phyloP scores from a whole-genome alignment of 2,797 vertebrate species.

The Eulemur rubriventer region DNA sequence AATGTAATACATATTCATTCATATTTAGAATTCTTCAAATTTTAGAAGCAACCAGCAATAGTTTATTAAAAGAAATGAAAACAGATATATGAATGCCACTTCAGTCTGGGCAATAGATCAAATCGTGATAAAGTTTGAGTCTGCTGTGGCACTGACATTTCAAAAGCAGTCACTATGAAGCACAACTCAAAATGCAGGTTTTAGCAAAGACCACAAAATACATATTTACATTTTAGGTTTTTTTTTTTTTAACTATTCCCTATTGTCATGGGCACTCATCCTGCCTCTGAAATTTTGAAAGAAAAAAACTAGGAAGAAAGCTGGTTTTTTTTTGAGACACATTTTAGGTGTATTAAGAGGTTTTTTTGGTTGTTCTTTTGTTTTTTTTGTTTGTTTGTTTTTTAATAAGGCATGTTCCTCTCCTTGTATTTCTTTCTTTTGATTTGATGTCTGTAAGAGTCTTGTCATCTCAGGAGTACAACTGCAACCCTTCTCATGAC shows the following conservation, averaged over 20 bases:
- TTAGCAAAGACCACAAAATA: slow-evolving; percentile 73
- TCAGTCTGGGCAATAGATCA: slow-evolving; percentile 71
- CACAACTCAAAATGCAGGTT: slow-evolving; percentile 76
- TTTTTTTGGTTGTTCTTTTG: not conserved
- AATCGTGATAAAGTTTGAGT: slow-evolving; percentile 65
- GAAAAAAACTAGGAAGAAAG: slow-evolving; percentile 63
- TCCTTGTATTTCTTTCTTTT: slow-evolving; percentile 66
- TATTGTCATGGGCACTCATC: slow-evolving; percentile 75
- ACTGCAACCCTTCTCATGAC: slow-evolving; percentile 69
- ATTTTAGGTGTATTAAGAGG: slow-evolving; percentile 56
- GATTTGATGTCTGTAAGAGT: slow-evolving; percentile 50
- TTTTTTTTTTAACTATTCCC: slow-evolving; percentile 49
- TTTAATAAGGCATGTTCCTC: slow-evolving; percentile 40
- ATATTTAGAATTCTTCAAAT: slow-evolving; percentile 77
- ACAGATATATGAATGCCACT: slow-evolving; percentile 56
- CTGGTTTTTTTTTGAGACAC: slow-evolving; percentile 29
- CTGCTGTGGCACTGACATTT: slow-evolving; percentile 74
- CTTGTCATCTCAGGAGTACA: slow-evolving; percentile 64
- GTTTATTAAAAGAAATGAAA: slow-evolving; percentile 75
- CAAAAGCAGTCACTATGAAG: slow-evolving; percentile 77
- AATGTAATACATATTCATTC: slow-evolving; percentile 61
- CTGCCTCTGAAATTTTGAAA: slow-evolving; percentile 69
- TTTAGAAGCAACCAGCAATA: slow-evolving; percentile 67
- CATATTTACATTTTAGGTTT: slow-evolving; percentile 72
- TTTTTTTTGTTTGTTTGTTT: not conserved